A percentile compares a stretch with the other conserved stretches of the same genome.
Evolutionary conservation across 2,797 vertebrate species (phyloP).

Genomic region (Poecilia velifera): DNA sequence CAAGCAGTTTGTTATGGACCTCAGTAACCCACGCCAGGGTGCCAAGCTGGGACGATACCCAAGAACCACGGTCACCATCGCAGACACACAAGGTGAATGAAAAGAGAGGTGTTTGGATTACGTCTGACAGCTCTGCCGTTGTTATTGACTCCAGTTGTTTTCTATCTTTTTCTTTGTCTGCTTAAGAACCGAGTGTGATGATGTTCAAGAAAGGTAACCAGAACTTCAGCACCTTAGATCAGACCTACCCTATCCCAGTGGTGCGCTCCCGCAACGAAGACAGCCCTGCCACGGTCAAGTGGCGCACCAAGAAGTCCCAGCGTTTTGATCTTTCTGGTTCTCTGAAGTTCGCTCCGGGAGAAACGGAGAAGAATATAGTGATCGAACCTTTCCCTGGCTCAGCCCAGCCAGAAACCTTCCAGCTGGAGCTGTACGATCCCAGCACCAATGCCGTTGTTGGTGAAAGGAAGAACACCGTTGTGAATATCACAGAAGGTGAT

Average conservation of each 20-base stretch:
- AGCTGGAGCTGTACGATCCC: slow-evolving; percentile 82
- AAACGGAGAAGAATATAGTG: slow-evolving; percentile 77
- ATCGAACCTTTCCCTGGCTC: slow-evolving; percentile 69
- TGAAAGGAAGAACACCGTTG: slow-evolving; percentile 76
- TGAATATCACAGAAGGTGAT: slow-evolving; percentile 69
- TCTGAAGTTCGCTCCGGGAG: slow-evolving; percentile 79
- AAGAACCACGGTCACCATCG: slow-evolving; percentile 87
- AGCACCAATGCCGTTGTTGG: slow-evolving; percentile 69
- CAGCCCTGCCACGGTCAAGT: slow-evolving; percentile 69
- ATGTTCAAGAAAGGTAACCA: slow-evolving; percentile 81
- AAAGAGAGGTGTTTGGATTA: neutral
- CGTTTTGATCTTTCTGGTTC: slow-evolving; percentile 68
- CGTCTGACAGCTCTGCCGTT: neutral
- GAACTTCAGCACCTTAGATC: slow-evolving; percentile 69
- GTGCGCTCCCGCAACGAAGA: slow-evolving; percentile 75
- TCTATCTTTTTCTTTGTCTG: slow-evolving; percentile 11
- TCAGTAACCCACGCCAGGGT: slow-evolving; percentile 89
- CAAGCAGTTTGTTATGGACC: slow-evolving; percentile 91
- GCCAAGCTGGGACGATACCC: slow-evolving; percentile 91
- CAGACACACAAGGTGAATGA: slow-evolving; percentile 84
- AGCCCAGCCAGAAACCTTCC: slow-evolving; percentile 71
- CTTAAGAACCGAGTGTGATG: slow-evolving; percentile 76
- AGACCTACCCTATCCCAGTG: slow-evolving; percentile 78
- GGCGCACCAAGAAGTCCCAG: slow-evolving; percentile 78
- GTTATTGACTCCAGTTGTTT: slow-evolving; percentile 52